These are phyloP conservation scores for Eriosoma lanigerum DNA, from an alignment of 1,140 invertebrate species.

Conservation along the genomic window DNA sequence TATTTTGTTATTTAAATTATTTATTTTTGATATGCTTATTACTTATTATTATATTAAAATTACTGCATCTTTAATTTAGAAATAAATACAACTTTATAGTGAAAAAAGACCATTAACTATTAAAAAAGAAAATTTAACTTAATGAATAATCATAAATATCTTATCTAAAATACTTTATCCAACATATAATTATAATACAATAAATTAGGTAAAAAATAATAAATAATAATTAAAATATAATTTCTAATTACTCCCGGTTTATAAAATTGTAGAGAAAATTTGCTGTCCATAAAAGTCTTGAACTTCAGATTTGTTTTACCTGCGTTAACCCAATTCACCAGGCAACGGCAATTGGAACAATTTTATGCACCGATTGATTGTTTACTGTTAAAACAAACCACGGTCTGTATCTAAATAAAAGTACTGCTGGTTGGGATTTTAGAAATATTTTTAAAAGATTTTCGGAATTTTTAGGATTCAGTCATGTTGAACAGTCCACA, in stretches of 20 bases:
- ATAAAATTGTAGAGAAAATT: constrained; percentile 50
- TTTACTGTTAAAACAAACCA: constrained; percentile 35
- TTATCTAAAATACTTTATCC: constrained; percentile 28
- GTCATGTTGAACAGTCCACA: constrained; percentile 46
- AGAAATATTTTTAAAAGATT: constrained; percentile 44
- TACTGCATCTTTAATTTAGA: background rate
- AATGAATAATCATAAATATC: background rate
- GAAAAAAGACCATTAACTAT: no score
- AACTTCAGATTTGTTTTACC: constrained; percentile 45
- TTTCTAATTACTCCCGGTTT: constrained; percentile 50
- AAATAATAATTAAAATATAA: constrained; percentile 22
- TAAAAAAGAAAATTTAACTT: no score
- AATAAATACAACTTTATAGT: background rate
- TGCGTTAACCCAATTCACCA: constrained; percentile 43
- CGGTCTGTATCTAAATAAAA: constrained; percentile 45
- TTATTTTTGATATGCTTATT: background rate
- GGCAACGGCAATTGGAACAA: constrained; percentile 30
- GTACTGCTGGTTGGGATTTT: constrained; percentile 47
- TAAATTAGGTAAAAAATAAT: constrained; percentile 1
- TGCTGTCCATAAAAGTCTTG: constrained; percentile 49
- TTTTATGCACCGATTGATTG: constrained; percentile 24
- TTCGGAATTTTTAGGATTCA: constrained; percentile 51
- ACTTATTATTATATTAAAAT: background rate
- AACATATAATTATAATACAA: constrained; percentile 38
- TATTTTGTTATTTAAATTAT: no score